Conservation (phyloP, 2,797 vertebrate genomes). For the Lepidocolaptes lacrymiger region DNA sequence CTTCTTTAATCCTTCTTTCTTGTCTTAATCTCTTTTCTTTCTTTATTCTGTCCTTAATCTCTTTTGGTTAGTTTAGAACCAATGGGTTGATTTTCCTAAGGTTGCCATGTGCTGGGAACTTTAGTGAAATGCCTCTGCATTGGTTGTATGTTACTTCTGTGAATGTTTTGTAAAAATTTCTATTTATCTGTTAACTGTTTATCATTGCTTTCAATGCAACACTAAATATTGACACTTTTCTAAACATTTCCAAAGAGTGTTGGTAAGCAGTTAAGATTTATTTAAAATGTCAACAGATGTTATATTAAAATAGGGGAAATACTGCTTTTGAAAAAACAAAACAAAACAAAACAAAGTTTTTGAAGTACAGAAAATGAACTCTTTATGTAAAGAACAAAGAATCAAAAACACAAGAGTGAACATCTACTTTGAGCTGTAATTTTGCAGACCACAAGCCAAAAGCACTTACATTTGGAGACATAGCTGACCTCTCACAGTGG, state of each 20-base stretch:
- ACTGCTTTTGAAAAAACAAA: background rate
- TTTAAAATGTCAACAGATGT: background rate
- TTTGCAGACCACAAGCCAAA: background rate
- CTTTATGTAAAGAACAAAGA: background rate
- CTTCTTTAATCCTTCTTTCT: background rate
- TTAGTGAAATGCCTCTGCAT: background rate
- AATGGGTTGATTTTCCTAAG: background rate
- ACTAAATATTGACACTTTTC: background rate
- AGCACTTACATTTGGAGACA: background rate
- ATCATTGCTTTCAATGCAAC: background rate
- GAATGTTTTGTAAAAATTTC: background rate
- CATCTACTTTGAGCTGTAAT: background rate
- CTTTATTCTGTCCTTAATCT: background rate
- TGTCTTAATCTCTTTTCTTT: background rate
- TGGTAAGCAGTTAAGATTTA: background rate
- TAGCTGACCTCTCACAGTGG: background rate
- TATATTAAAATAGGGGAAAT: background rate
- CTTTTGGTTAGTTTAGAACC: background rate
- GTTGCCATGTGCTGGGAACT: background rate
- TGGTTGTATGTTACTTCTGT: background rate
- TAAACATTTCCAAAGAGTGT: background rate
- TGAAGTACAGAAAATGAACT: background rate
- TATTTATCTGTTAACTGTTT: background rate
- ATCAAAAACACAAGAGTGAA: fast-evolving
- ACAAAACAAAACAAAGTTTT: background rate